Evolutionary conservation across 2,797 vertebrate genomes (phyloP).

Genomic region (Nyctibius grandis): DNA sequence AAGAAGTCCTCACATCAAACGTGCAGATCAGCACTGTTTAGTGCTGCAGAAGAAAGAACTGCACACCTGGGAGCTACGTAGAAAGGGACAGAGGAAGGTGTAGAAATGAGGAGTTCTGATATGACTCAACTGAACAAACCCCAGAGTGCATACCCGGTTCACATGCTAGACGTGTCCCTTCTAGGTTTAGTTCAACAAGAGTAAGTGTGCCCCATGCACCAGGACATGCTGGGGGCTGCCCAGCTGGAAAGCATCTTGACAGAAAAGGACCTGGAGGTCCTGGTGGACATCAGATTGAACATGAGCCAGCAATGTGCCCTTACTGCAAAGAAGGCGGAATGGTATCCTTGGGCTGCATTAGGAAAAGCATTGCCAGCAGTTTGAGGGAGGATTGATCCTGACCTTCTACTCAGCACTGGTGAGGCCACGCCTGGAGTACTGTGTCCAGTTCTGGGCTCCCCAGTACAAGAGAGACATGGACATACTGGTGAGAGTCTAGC

Average conservation of each 20-base stretch:
- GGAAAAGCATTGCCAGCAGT: neutral
- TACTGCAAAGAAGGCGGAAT: neutral
- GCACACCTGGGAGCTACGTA: neutral
- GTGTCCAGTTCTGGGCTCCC: neutral
- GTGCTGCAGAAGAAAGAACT: neutral
- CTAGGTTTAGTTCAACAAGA: neutral
- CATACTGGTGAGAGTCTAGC: neutral
- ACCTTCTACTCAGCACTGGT: fast-evolving
- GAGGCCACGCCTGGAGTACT: neutral
- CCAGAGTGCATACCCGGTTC: neutral
- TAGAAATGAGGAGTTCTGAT: neutral
- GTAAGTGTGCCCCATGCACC: neutral
- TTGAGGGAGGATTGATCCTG: fast-evolving
- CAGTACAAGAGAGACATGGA: neutral
- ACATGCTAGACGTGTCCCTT: fast-evolving
- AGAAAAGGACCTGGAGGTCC: neutral
- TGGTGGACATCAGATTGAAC: neutral
- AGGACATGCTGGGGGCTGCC: fast-evolving
- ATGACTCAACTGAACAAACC: neutral
- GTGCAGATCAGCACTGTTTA: neutral
- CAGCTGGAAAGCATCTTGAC: neutral
- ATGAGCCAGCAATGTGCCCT: neutral
- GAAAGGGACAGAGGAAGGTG: neutral
- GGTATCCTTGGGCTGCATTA: neutral
- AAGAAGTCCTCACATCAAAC: neutral